Evolutionary conservation across 2,888 invertebrate genomes (phyloP), one percentile per base, ranked within the genome.

Genomic region (Spicauda simplicius): DNA sequence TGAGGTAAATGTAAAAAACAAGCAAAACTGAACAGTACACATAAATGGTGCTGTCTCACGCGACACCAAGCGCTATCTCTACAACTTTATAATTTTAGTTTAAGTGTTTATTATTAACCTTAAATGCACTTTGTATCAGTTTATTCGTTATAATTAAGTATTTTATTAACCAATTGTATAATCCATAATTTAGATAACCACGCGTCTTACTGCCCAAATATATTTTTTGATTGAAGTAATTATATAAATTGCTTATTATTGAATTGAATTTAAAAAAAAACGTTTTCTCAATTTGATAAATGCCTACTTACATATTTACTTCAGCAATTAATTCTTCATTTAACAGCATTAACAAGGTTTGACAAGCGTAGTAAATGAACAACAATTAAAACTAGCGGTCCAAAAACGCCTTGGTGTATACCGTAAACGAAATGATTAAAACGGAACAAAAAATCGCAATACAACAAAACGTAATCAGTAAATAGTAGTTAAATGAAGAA

Each of bases 41-140:
- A 45, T 50, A 12, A 33, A 61, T 56, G 79, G 82, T 86, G 85
- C 83, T 85, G 81, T 80, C 81, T 79, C 81, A 80, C 78, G 78
- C 75, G 83, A 85, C 80, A 85, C 78, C 73, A 73, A 79, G 76
- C 72, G 71, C 69, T 67, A 65, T 69, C 64, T 69, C 67, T 71
- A 65, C 70, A 37, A 37, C 4, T 45, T 45, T 45, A 45, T 45
- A 45, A n/a, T 45, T 45, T 45, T n/a, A n/a, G 45, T 45, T 45
- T 45, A 45, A n/a, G 14, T 45, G 5, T 45, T 45, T 50, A 70
- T 72, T 25, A 64, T 45, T 69, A 33, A 16, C 30, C 62, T 59
- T 56, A 30, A 19, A 41, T 50, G 45, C n/a, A n/a, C n/a, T 48
- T 59, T 10, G 45, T 48, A 20, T 20, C 8, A 59, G 4, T 8